Percentiles rank a stretch among this genome's conserved stretches.
Evolutionary conservation across 64 coral and sea anemone species (phyloP).

Genomic region (Platygyra sinensis): DNA sequence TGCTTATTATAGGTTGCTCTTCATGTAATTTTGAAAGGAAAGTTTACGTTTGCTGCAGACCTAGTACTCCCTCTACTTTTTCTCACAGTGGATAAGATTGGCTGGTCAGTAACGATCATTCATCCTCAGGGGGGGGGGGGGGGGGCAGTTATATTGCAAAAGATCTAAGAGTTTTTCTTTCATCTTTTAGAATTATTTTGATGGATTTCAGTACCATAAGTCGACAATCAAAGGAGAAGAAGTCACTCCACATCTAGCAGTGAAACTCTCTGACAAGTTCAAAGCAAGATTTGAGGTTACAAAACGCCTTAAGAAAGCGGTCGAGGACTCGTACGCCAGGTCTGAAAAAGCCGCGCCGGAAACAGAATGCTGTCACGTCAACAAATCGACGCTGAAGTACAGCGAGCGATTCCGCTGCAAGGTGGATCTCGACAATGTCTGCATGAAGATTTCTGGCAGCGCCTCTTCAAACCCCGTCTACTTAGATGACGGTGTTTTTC

Average conservation of each 20-base stretch:
- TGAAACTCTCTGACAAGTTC: slow-evolving; percentile 38
- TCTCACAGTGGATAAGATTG: no score
- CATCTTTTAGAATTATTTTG: slow-evolving; percentile 6
- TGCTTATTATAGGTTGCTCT: no score
- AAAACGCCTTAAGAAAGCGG: slow-evolving; percentile 8
- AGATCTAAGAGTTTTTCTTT: neutral
- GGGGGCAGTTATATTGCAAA: no score
- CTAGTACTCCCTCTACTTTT: no score
- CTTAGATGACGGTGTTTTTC: neutral
- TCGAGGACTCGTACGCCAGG: slow-evolving; percentile 32
- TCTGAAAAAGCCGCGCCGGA: neutral
- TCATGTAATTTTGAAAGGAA: no score
- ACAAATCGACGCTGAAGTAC: slow-evolving; percentile 4
- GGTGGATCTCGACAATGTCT: slow-evolving; percentile 20
- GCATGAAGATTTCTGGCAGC: slow-evolving; percentile 3
- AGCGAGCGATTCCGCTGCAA: slow-evolving; percentile 6
- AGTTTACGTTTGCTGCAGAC: no score
- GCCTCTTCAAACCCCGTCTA: neutral
- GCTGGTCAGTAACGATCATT: no score
- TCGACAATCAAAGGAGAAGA: neutral
- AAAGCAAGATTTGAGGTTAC: slow-evolving; percentile 10
- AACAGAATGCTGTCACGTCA: slow-evolving; percentile 47
- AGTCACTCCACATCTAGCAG: slow-evolving; percentile 10
- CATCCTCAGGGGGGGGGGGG: no score
- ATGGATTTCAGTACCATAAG: neutral